These are phyloP conservation scores for Ennomos quercinarius DNA, from an alignment of 2,888 invertebrate species.

Conservation along the genomic window DNA sequence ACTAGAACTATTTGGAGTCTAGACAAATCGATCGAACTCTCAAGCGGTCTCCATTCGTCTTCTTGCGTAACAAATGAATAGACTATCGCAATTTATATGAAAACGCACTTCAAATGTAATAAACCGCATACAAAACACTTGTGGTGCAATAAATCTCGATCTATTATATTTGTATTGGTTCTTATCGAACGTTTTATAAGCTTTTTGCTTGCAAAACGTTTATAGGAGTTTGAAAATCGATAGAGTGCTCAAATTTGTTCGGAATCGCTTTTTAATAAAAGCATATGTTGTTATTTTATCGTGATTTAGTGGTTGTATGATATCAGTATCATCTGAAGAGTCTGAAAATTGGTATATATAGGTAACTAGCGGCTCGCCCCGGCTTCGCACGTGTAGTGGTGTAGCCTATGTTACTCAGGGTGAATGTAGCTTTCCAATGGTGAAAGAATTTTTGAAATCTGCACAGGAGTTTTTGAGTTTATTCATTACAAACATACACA, in stretches of 20 bases:
- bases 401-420: no score
- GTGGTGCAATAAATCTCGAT: constrained; percentile 35
- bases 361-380: no score
- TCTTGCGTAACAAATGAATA: constrained; percentile 37
- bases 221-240: constrained; percentile 13
- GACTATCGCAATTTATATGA: constrained; percentile 38
- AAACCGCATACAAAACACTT: constrained; percentile 38
- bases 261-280: no score
- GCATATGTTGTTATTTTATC: no score
- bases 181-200: constrained; percentile 33
- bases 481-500: no score
- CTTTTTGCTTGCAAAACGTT: constrained; percentile 33
- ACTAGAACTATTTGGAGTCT: constrained; percentile 27
- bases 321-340: no score
- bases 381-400: no score
- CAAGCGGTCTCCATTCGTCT: constrained; percentile 21
- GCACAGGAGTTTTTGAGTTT: no score
- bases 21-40: constrained; percentile 36
- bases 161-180: constrained; percentile 34
- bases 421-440: no score
- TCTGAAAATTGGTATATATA: no score
- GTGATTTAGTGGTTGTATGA: no score
- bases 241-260: constrained; percentile 6
- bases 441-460: no score
- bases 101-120: constrained; percentile 39